A percentile compares a stretch with the other conserved stretches of the same genome.
Evolutionary conservation across 64 coral and sea anemone species (phyloP).

Genomic region (Dendrophyllia cribrosa): DNA sequence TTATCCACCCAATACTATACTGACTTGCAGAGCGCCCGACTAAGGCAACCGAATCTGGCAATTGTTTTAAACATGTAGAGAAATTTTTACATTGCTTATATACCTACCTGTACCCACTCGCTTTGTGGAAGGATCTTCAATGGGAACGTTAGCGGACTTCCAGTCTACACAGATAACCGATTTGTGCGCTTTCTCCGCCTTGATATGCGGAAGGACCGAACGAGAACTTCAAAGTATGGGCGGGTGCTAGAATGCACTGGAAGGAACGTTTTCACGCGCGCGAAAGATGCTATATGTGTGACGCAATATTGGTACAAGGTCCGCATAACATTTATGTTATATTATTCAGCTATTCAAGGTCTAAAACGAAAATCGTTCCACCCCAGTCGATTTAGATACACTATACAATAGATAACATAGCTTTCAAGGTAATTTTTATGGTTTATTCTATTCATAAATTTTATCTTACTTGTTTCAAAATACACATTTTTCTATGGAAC

Average conservation of each 20-base stretch:
- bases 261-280: background rate
- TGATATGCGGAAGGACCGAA: background rate
- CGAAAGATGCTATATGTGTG: background rate
- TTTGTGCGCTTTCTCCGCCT: constrained; percentile 16
- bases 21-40: background rate
- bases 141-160: background rate
- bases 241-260: background rate
- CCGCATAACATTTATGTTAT: no score
- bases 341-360: background rate
- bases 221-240: background rate
- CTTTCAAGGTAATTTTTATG: background rate
- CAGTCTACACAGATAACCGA: background rate
- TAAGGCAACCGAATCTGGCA: background rate
- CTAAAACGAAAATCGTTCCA: background rate
- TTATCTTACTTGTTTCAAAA: no score
- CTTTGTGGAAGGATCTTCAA: background rate
- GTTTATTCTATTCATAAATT: background rate
- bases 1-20: background rate
- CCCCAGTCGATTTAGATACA: no score
- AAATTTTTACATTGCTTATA: background rate
- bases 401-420: background rate
- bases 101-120: background rate
- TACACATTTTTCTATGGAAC: no score
- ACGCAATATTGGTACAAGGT: background rate
- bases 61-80: background rate